Base-by-base conservation (phyloP, 1,140 invertebrate genomes). In the Musca vetustissima region DNA sequence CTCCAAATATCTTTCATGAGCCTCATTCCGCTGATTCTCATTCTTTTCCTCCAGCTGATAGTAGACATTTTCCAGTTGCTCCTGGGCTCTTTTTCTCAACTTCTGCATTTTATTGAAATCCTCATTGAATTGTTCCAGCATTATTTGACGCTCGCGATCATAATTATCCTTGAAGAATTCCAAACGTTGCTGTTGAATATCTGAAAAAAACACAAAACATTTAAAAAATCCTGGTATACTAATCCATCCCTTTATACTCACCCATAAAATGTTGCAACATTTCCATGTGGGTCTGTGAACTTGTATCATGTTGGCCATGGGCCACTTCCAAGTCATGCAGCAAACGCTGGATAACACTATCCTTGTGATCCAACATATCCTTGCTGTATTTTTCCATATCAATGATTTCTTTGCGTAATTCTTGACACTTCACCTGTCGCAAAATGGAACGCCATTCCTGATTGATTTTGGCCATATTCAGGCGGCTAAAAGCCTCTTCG, bases 391-490 rank as follows among this genome's bases (percentile, higher is more conserved):
- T 73, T 53, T 75, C 73, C 59, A 81, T 74, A 8, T 88, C 88
- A 77, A 89, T 82, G 6, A 92, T 85, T 64, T 91, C 87, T 13
- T 88, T 79, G 28, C 89, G 85, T 77, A 93, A 85, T 75, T 93
- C 89, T 52, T 88, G 87, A 70, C 88, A 89, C 85, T 93, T 93
- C 53, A 90, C 86, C 81, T 88, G 87, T 7, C 92, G 85, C 61
- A 94, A 82, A 69, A 91, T 87, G 52, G 88, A 88, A 65, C 92
- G 86, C 92, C 92, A 93, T 77, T 92, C 88, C 82, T 92, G 90
- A 76, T 93, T 93, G 19, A 94, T 90, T 83, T 94, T 94, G 0
- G 92, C 91, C 70, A 88, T 87, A 77, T 94, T 94, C 32, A 92
- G 83, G 66, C 91, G 87, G 1, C 89, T 86, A 80, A 91, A 93